Base-by-base conservation (phyloP, 1,140 invertebrate species). In the Hetaerina americana region DNA sequence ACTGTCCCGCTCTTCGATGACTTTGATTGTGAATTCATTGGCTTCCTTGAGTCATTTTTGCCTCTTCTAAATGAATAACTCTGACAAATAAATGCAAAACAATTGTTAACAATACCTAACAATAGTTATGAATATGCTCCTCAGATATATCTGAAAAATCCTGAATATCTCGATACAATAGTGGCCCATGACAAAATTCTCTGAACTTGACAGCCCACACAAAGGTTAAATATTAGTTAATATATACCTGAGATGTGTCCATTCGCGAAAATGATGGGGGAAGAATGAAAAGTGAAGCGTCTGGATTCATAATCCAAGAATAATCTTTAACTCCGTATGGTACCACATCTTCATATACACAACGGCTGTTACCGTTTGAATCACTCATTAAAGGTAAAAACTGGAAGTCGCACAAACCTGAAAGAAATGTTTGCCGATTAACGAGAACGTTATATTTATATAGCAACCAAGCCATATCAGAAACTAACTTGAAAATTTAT, bases 391-490 rank as follows among this genome's bases (percentile, higher is more conserved):
- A 84, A 26, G 95, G 93, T 66, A 97, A 79, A 80, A 90, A 97
- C 82, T 97, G 95, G 80, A 94, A 97, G 81, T 98, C 95, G 80
- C 88, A 90, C 72, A 96, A 81, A 77, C 85, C 93, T 94, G 76
- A 75, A 82, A 87, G 72, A 27, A 28, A 79, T n/a, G n/a, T n/a
- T n/a, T n/a, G n/a, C n/a, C n/a, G n/a, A n/a, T n/a, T 71, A 75
- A 75, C 74, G 49, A 74, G 18, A 72, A 73, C 25, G 76, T 22
- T 8, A 72, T 22, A 72, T 24, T 71, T 68, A 22, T 70, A 40
- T 70, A 74, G n/a, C n/a, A n/a, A n/a, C n/a, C n/a, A n/a, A n/a
- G n/a, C n/a, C n/a, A n/a, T n/a, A n/a, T n/a, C n/a, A n/a, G n/a
- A n/a, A n/a, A 28, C 40, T 57, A 5, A 57, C 40, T n/a, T 18